Conservation (phyloP, 1,140 invertebrate species). For the Bombus haemorrhoidalis region DNA sequence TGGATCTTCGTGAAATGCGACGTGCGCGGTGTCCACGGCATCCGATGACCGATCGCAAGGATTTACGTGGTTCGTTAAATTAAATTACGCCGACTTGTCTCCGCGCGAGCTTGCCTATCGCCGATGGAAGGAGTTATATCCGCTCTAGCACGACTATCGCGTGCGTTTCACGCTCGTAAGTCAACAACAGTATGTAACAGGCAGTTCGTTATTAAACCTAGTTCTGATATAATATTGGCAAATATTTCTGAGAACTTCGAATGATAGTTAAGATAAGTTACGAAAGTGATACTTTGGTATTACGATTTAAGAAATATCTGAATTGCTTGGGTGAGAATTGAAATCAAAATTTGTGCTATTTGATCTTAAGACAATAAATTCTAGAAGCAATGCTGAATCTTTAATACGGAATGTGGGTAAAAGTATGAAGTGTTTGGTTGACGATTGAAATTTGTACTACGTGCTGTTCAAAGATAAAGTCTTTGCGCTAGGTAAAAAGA, state of each 20-base stretch:
- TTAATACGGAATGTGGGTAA: not conserved
- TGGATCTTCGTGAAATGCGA: slow-evolving; percentile 52
- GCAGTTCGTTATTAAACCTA: not conserved
- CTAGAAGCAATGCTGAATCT: too few relatives aligned
- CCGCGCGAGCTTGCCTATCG: not conserved
- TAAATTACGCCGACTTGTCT: slow-evolving; percentile 50
- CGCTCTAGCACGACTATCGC: not conserved
- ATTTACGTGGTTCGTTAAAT: slow-evolving; percentile 55
- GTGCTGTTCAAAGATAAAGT: too few relatives aligned
- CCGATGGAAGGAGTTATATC: slow-evolving; percentile 22
- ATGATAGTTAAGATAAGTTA: too few relatives aligned
- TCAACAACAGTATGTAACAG: not conserved
- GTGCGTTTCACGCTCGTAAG: not conserved
- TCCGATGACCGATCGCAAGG: slow-evolving; percentile 46
- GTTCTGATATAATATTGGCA: not conserved
- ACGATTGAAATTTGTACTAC: not conserved
- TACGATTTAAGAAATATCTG: too few relatives aligned
- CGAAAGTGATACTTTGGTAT: too few relatives aligned
- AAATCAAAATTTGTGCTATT: too few relatives aligned
- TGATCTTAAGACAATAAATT: too few relatives aligned
- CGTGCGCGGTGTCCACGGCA: slow-evolving; percentile 39
- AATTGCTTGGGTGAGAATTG: too few relatives aligned
- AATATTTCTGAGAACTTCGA: not conserved
- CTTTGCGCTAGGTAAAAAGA: not conserved
- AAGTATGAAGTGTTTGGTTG: not conserved